Evolutionary conservation across 2,797 vertebrate genomes (phyloP).

Genomic region (Crenichthys baileyi): DNA sequence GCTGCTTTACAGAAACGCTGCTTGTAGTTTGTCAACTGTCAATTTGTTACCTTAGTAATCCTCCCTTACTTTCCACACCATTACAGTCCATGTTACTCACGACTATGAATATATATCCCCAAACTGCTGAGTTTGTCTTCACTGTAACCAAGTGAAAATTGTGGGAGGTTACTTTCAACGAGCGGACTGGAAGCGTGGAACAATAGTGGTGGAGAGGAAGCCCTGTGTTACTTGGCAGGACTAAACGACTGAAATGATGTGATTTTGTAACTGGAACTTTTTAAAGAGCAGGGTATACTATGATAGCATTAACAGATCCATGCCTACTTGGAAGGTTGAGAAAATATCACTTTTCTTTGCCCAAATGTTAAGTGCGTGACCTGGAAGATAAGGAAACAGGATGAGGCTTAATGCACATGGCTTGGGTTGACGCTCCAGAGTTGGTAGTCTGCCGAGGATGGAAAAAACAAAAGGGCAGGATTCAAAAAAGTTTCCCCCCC

Average conservation of each 20-base stretch:
- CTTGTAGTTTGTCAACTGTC: neutral
- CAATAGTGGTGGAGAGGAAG: too few species aligned
- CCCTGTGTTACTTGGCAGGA: neutral
- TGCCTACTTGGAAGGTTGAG: slow-evolving; percentile 63
- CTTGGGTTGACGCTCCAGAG: slow-evolving; percentile 37
- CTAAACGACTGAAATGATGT: neutral
- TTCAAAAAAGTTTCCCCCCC: slow-evolving; percentile 44
- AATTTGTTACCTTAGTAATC: neutral
- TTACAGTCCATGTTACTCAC: too few species aligned
- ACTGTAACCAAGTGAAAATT: too few species aligned
- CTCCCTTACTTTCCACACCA: neutral
- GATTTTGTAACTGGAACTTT: neutral
- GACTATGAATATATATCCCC: neutral
- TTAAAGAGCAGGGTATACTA: neutral
- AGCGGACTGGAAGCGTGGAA: too few species aligned
- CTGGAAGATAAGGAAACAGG: slow-evolving; percentile 12
- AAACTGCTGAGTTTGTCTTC: slow-evolving; percentile 25
- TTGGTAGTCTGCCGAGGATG: slow-evolving; percentile 27
- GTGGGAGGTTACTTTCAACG: too few species aligned
- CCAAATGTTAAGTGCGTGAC: slow-evolving; percentile 25
- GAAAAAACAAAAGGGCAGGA: slow-evolving; percentile 44
- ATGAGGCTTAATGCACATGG: slow-evolving; percentile 30
- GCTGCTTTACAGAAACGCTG: neutral
- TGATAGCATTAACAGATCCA: slow-evolving; percentile 34
- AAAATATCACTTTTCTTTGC: slow-evolving; percentile 42